phyloP scores from a whole-genome alignment of 2,888 invertebrate genomes.

The Dendrolimus houi region DNA sequence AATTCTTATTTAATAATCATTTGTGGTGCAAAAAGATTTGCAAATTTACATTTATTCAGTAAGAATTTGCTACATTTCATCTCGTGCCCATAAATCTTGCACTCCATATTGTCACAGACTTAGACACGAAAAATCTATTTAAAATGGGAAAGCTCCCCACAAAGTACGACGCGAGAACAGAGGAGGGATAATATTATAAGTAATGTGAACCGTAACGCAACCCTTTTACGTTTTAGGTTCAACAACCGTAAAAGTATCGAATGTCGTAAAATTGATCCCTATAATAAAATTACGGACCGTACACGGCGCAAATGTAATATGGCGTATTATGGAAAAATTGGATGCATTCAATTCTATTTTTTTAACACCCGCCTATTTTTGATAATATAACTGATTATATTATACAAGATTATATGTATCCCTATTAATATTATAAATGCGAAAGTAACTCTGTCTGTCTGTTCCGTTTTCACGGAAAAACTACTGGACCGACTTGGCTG shows the following conservation, averaged over 20 bases:
- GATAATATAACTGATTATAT: no score
- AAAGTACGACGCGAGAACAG: conserved; percentile 39
- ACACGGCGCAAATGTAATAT: conserved; percentile 59
- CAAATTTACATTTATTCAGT: no score
- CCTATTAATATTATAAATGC: no score
- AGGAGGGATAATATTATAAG: conserved; percentile 21
- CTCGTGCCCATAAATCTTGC: no score
- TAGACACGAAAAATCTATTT: conserved; percentile 27
- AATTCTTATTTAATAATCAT: no score
- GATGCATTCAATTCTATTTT: no score
- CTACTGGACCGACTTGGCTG: no score
- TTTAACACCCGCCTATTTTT: no score
- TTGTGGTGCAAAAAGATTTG: not conserved
- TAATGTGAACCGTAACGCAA: conserved; percentile 39
- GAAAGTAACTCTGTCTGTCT: no score
- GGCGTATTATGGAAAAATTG: conserved; percentile 14
- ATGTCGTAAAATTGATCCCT: conserved; percentile 59
- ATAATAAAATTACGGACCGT: conserved; percentile 60
- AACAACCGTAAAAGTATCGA: conserved; percentile 65
- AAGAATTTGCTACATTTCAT: no score
- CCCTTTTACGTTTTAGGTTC: conserved; percentile 59
- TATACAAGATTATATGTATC: no score
- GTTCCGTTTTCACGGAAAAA: no score
- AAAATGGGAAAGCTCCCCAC: conserved; percentile 29
- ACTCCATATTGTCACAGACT: conserved; percentile 14